These are phyloP conservation scores for Steatornis caripensis DNA, from an alignment of 2,113 vertebrate genomes.

Conservation along the genomic window DNA sequence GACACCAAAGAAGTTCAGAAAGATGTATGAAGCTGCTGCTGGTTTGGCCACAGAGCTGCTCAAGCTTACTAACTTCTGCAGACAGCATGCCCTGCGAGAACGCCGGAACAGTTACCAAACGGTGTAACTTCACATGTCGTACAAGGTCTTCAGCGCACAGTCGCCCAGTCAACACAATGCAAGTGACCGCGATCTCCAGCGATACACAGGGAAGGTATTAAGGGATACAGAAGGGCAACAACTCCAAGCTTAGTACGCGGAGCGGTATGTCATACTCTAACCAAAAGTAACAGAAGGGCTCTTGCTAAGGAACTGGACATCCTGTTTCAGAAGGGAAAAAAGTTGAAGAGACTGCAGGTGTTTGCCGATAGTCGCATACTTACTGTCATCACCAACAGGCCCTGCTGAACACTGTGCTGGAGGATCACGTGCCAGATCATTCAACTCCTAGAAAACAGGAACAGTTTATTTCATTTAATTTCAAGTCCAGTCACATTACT, in stretches of 20 bases:
- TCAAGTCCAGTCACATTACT: neutral
- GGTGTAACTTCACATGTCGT: neutral
- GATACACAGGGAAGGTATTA: neutral
- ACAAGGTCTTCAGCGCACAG: neutral
- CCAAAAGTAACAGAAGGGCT: neutral
- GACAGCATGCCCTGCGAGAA: neutral
- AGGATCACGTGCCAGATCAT: constrained; percentile 96
- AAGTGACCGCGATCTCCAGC: neutral
- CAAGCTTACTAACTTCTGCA: neutral
- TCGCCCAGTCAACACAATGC: too few relatives aligned
- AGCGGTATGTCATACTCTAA: neutral
- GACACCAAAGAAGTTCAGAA: neutral
- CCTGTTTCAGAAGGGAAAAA: neutral
- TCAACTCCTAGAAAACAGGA: constrained; percentile 85
- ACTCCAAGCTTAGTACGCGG: neutral
- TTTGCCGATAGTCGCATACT: neutral
- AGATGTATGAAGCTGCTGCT: neutral
- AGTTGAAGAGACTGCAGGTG: neutral
- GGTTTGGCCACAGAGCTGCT: neutral
- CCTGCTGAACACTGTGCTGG: constrained; percentile 98
- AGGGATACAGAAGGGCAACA: neutral
- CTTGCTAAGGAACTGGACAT: neutral
- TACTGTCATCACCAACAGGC: constrained; percentile 93
- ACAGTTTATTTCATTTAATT: neutral
- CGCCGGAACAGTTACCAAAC: neutral